Base-by-base conservation (phyloP, 2,113 vertebrate genomes). In the Limanda limanda region DNA sequence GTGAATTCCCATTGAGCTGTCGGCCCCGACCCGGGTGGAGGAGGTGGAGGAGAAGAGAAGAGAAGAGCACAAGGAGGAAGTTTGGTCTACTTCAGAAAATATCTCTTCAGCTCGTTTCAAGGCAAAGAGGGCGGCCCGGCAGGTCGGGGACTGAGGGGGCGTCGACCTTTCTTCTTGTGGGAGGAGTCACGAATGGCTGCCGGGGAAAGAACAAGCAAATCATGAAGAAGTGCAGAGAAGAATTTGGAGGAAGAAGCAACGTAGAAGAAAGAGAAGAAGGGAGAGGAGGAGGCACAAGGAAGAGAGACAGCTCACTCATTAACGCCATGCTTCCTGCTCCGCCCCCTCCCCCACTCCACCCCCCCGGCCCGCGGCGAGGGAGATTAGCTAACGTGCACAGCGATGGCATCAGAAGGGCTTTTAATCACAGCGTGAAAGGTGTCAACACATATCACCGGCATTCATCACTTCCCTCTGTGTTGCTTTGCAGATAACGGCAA, bases 401-500 rank as follows among this genome's bases (percentile, higher is more conserved):
- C 20, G 47, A 54, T 37, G 0, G 71, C 56, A 42, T 73, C 51
- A 67, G 21, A 70, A 74, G 14, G 75, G 68, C 17, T 71, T 74
- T 78, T 68, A 84, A 85, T 89, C 88, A 72, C 48, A 42, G 51
- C n/a, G 45, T 51, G 72, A 68, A 52, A 63, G 72, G 60, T 71
- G 83, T 80, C 63, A 14, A 21, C 27, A 45, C 62, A 6, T 73
- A 76, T 86, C 76, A 14, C n/a, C 1, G n/a, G 15, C 82, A 84
- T 88, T 68, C 57, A 82, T 88, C 80, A 76, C n/a, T 52, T 47
- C 71, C 51, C 67, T 71, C 52, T 4, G 6, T 68, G 82, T 77
- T 71, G 60, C 55, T 64, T 55, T 77, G 51, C 4, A 90, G 86
- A 88, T 90, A 84, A 83, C 79, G 74, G 59, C 59, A 78, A 76